Base-by-base conservation (phyloP, 2,113 vertebrate species). In the Oryzias celebensis region DNA sequence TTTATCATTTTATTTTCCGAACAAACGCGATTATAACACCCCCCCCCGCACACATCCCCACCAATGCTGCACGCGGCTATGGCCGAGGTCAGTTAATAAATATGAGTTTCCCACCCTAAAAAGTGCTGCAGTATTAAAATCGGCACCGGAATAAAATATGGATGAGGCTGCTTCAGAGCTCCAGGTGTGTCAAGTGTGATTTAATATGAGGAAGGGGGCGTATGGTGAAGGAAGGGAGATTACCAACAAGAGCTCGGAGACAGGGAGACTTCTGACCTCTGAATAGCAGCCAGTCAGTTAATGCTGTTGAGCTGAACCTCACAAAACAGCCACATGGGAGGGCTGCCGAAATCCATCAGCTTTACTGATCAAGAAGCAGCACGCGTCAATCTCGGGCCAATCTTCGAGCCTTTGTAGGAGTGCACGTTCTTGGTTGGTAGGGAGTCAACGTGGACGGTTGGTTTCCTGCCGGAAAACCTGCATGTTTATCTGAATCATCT, bases 111-210 rank as follows among this genome's bases (percentile, higher is more conserved):
- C 72, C 5, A 42, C 52, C 67, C 62, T 65, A 95, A 95, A 72
- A 97, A 94, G 92, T 95, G 94, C 93, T 95, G 94, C 86, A 87
- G 92, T 94, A 94, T 96, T 96, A 62, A 81, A 94, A 95, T 94
- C 91, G 85, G 91, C 90, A 68, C 85, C 0, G 18, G 87, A 90
- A 96, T 97, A 94, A 97, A 97, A 98, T 97, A 97, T 96, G 95
- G 93, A 97, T 98, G 95, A 96, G 94, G 93, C 92, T 6, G 73
- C 71, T 54, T 62, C 83, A 73, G 86, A 67, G 91, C 94, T 92
- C 91, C 94, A 94, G 95, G 94, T 96, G 93, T 85, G 92, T 95
- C 94, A 94, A 93, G 90, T 91, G 93, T 96, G 95, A 98, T 98
- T 97, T 96, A 96, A 96, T 95, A 94, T 94, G 92, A 93, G 89